Evolutionary conservation across 2,888 invertebrate species (phyloP).

Genomic region (Thereva nobilitata): DNA sequence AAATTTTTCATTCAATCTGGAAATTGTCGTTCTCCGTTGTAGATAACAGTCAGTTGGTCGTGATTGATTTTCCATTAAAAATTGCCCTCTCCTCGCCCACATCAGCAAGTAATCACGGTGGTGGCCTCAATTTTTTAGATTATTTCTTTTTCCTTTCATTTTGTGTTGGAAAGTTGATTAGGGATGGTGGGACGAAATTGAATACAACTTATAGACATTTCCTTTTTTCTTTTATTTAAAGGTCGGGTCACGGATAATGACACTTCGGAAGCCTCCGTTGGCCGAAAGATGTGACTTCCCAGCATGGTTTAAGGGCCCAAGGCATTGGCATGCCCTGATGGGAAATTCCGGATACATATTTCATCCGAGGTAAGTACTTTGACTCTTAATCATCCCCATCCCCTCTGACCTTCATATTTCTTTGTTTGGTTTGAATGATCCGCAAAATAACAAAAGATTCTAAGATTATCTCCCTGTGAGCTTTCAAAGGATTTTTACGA

Average conservation of each 20-base stretch:
- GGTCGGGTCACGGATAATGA: constrained; percentile 59
- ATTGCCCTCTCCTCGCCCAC: neutral
- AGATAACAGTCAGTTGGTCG: constrained; percentile 2
- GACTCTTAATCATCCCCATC: neutral
- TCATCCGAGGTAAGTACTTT: constrained; percentile 65
- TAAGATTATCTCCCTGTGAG: constrained; percentile 21
- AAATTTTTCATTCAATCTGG: constrained; percentile 9
- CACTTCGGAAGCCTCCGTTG: constrained; percentile 56
- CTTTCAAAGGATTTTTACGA: constrained; percentile 2
- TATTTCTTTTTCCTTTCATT: constrained; percentile 18
- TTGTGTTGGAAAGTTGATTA: constrained; percentile 10
- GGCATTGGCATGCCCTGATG: constrained; percentile 89
- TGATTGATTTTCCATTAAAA: constrained; percentile 37
- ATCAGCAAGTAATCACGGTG: neutral
- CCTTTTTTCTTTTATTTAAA: constrained; percentile 41
- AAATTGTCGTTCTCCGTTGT: neutral
- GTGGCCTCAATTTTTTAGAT: constrained; percentile 16
- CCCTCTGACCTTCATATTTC: constrained; percentile 19
- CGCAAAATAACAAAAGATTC: constrained; percentile 11
- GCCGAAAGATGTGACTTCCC: constrained; percentile 77
- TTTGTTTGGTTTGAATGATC: constrained; percentile 8
- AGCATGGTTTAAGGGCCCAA: constrained; percentile 80
- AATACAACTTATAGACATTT: constrained; percentile 15
- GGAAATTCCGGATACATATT: constrained; percentile 84
- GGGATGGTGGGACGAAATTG: constrained; percentile 8